Percentiles rank a stretch among this genome's conserved stretches.
These are phyloP conservation scores for Norana najaformis DNA, from an alignment of 2,888 invertebrate genomes.

Conservation along the genomic window DNA sequence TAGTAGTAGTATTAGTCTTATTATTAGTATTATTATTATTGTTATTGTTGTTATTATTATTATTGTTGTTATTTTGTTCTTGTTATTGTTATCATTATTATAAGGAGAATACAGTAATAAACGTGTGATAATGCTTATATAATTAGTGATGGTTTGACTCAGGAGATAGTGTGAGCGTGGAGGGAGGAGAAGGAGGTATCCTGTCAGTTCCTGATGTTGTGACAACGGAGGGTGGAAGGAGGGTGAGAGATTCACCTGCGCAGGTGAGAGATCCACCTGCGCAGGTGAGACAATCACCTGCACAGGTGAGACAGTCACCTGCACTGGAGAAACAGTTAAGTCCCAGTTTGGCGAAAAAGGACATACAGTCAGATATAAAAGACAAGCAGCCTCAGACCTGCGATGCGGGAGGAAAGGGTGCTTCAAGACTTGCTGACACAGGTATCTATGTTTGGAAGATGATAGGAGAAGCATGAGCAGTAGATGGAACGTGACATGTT, in stretches of 20 bases:
- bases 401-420: background rate
- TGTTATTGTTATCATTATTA: background rate
- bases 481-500: background rate
- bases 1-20: too few relatives aligned
- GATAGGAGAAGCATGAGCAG: background rate
- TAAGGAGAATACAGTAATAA: constrained; percentile 13
- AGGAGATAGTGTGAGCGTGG: background rate
- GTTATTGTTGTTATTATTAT: background rate
- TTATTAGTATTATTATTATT: too few relatives aligned
- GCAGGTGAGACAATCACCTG: too few relatives aligned
- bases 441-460: background rate
- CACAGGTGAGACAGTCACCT: background rate
- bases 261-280: background rate
- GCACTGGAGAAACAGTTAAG: background rate
- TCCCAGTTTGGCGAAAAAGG: background rate
- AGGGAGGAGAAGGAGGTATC: background rate
- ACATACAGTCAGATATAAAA: background rate
- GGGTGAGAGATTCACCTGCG: background rate
- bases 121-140: too few relatives aligned
- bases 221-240: background rate
- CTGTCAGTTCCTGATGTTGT: background rate
- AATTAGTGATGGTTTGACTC: constrained; percentile 6
- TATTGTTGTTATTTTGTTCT: background rate
- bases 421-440: background rate
- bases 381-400: background rate